Conservation (phyloP, 2,113 vertebrate genomes). For the Pelusios castaneus region DNA sequence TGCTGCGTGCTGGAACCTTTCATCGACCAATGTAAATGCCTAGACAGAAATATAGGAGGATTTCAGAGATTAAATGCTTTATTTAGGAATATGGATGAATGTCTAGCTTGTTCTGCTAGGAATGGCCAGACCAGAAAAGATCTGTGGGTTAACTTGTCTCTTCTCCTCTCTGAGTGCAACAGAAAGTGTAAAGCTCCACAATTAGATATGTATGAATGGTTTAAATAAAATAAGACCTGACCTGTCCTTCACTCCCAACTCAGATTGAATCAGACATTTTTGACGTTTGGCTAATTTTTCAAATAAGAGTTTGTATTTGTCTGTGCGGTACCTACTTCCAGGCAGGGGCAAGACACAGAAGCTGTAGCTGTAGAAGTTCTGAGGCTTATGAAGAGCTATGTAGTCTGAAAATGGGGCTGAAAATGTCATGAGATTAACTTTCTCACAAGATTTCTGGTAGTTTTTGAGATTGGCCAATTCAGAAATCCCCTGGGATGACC, state of each 20-base stretch:
- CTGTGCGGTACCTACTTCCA: slow-evolving; percentile 28
- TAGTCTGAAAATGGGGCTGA: not conserved
- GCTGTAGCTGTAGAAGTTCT: not conserved
- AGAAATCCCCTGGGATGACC: not conserved
- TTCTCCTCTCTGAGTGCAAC: not conserved
- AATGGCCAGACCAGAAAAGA: not conserved
- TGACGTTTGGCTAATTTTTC: slow-evolving; percentile 15
- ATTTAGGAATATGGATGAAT: not conserved
- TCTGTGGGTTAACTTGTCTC: not conserved
- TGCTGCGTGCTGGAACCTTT: not conserved
- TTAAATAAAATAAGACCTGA: slow-evolving; percentile 5
- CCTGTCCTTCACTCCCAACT: not conserved
- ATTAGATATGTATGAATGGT: not conserved
- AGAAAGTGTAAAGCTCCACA: not conserved
- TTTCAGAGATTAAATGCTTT: not conserved
- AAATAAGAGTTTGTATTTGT: slow-evolving; percentile 8
- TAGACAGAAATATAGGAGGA: not conserved
- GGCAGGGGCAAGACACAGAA: slow-evolving; percentile 25
- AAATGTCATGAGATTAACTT: slow-evolving; percentile 4
- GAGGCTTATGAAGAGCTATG: not conserved
- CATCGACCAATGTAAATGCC: not conserved
- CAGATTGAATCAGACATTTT: not conserved
- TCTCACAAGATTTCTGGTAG: slow-evolving; percentile 13
- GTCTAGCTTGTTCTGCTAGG: not conserved
- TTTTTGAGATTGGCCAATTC: slow-evolving; percentile 14